Evolutionary conservation across 2,113 vertebrate genomes (phyloP), one percentile per base, ranked within the genome.

Genomic region (Esox niger): DNA sequence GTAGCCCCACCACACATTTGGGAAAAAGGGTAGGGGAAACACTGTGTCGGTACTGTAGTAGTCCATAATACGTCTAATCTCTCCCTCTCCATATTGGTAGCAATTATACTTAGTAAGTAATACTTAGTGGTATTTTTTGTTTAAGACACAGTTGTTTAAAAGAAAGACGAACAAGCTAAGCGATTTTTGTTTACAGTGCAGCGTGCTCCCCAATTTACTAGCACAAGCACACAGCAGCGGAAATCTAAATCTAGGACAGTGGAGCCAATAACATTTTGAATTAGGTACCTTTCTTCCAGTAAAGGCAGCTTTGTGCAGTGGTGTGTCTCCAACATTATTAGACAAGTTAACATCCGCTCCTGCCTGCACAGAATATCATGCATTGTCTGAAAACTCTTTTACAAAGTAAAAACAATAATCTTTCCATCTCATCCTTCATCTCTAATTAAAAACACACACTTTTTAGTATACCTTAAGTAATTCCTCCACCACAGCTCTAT

Each of bases 271-370:
- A 32, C 31, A n/a, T 52, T 20, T 52, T 49, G n/a, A 21, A 4
- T 27, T 26, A 2, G 30, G 20, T 89, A 98, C 97, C 94, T 95
- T 95, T 77, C 96, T 92, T 47, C 96, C 96, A 0, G 96, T 99
- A 88, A 96, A 99, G 77, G 97, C 93, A 31, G 97, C 97, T 84
- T 96, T 95, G 85, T 99, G 97, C 29, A 99, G 91, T 0, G 96
- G 93, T 0, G 94, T 96, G 66, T 99, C 97, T 25, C 97, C 97
- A 73, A 98, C 91, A 67, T 95, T 96, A 67, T 99, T 99, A 65
- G 94, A 87, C 69, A 98, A 87, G 65, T 96, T 94, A 54, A 95
- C 93, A 47, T 94, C 94, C 4, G 95, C 95, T 65, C 95, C 95
- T 23, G 93, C 94, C 97, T 99, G 78, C 35, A 74, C 17, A 30